These are phyloP conservation scores for Smutsia temminckii DNA, from an alignment of 2,797 vertebrate genomes.

Conservation along the genomic window DNA sequence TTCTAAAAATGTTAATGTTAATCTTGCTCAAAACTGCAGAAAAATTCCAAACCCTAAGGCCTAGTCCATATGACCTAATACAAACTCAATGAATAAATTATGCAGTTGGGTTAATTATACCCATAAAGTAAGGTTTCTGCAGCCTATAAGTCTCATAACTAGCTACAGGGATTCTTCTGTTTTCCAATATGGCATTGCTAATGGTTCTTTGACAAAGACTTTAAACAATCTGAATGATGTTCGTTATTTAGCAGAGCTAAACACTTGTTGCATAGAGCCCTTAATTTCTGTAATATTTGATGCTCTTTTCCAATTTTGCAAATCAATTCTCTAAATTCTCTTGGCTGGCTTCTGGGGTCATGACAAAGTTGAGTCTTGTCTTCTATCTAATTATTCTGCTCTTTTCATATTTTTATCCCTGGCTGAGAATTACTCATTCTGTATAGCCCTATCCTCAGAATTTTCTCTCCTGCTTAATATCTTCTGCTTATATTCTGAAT, in stretches of 20 bases:
- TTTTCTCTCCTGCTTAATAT: background rate
- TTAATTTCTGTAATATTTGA: background rate
- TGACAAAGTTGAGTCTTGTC: background rate
- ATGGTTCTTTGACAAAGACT: background rate
- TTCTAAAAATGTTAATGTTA: background rate
- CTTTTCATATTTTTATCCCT: background rate
- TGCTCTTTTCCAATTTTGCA: background rate
- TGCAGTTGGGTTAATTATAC: background rate
- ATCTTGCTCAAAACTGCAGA: background rate
- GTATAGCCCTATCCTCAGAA: background rate
- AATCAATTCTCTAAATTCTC: background rate
- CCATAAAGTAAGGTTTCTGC: background rate
- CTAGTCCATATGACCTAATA: background rate
- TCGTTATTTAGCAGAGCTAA: background rate
- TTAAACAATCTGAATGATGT: background rate
- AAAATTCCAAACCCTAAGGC: background rate
- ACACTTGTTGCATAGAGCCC: background rate
- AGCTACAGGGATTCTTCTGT: background rate
- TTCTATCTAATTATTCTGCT: background rate
- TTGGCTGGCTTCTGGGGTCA: background rate
- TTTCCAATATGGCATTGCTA: background rate
- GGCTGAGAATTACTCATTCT: background rate
- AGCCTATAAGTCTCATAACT: background rate
- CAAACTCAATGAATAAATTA: slow-evolving; percentile 3
- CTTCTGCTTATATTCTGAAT: background rate